These are phyloP conservation scores for Mellilla xanthometata DNA, from an alignment of 2,888 invertebrate species.

Conservation along the genomic window DNA sequence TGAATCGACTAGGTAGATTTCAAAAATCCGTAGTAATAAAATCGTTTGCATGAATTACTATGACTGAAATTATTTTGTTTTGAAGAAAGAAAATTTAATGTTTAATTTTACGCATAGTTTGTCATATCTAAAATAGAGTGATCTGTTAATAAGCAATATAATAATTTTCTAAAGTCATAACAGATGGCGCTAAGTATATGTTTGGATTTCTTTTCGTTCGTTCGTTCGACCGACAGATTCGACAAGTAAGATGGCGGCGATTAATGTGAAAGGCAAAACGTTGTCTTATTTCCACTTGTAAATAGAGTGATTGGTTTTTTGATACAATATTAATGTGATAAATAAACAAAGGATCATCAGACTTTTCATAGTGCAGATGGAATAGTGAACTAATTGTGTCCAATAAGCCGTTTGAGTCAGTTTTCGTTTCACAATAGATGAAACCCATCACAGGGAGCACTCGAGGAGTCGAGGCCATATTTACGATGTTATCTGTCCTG, in stretches of 20 bases:
- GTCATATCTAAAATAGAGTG: no score
- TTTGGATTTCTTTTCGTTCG: slow-evolving; percentile 52
- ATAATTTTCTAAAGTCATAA: no score
- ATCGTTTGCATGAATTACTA: no score
- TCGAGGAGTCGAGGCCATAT: slow-evolving; percentile 84
- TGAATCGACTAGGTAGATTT: no score
- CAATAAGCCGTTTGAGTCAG: slow-evolving; percentile 55
- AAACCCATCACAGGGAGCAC: slow-evolving; percentile 80
- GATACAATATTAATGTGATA: slow-evolving; percentile 47
- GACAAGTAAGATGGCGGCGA: slow-evolving; percentile 86
- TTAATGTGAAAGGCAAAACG: slow-evolving; percentile 86
- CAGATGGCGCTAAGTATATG: slow-evolving; percentile 16
- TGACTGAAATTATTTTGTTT: no score
- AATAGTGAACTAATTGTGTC: slow-evolving; percentile 56
- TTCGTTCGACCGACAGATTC: slow-evolving; percentile 52
- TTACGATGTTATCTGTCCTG: slow-evolving; percentile 84
- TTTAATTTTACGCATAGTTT: no score
- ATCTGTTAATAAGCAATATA: no score
- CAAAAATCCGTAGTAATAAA: no score
- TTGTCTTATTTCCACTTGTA: slow-evolving; percentile 78
- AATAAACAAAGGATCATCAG: slow-evolving; percentile 45
- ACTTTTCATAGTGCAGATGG: slow-evolving; percentile 52
- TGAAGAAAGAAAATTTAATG: no score
- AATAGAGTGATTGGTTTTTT: slow-evolving; percentile 71
- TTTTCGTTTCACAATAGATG: slow-evolving; percentile 78